Evolutionary conservation across 2,888 invertebrate species (phyloP).

Genomic region (Himalopsyche anomala): DNA sequence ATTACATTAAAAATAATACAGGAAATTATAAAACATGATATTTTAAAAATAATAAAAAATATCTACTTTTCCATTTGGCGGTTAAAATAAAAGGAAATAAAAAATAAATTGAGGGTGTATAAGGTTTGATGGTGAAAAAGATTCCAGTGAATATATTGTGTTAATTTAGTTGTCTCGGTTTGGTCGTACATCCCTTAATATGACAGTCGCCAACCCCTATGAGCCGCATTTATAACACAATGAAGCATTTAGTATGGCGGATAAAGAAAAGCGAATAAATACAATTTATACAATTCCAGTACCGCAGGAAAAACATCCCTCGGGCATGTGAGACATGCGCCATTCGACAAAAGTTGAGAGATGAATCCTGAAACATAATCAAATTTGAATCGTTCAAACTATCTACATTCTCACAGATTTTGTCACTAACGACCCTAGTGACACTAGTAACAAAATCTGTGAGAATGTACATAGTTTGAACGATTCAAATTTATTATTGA

Average conservation of each 20-base stretch:
- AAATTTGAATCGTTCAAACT: no score
- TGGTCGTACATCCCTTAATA: slow-evolving; percentile 54
- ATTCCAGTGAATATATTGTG: slow-evolving; percentile 35
- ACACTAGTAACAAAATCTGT: no score
- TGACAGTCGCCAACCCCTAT: slow-evolving; percentile 47
- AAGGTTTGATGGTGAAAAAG: neutral
- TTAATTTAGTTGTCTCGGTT: slow-evolving; percentile 55
- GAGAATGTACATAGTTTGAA: no score
- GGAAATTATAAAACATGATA: no score
- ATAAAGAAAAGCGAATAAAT: slow-evolving; percentile 61
- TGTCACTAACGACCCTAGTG: no score
- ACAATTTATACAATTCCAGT: slow-evolving; percentile 49
- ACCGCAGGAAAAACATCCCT: slow-evolving; percentile 9
- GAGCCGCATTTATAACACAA: slow-evolving; percentile 57
- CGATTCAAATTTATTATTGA: no score
- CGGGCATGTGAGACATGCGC: neutral
- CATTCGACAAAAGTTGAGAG: neutral
- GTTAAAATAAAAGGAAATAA: no score
- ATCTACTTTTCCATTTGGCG: no score
- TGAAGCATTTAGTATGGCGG: slow-evolving; percentile 55
- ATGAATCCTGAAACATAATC: neutral
- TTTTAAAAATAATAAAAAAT: no score
- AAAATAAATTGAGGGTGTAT: no score
- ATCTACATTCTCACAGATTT: no score
- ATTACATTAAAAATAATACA: no score